Percentiles rank a stretch among this genome's conserved stretches.
Evolutionary conservation across 2,113 vertebrate genomes (phyloP).

Genomic region (Muscicapa adusta): DNA sequence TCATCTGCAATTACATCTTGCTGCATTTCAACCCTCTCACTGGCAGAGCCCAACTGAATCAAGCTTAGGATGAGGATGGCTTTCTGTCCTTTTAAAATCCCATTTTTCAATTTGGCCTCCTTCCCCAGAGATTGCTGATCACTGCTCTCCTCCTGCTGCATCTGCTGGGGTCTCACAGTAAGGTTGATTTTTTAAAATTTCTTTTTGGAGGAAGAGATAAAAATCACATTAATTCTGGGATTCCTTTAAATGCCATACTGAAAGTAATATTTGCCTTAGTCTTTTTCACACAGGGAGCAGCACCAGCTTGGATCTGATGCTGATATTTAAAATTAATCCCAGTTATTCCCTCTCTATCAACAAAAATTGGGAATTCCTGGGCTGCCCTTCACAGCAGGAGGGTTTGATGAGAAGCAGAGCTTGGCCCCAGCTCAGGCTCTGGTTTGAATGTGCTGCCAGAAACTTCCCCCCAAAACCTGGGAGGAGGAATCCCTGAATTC

Average conservation of each 20-base stretch:
- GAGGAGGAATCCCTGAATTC: not conserved
- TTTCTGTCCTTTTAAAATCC: not conserved
- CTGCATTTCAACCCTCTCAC: not conserved
- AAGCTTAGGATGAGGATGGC: not conserved
- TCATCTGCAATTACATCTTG: not conserved
- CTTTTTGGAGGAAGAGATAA: not conserved
- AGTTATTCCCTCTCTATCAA: not conserved
- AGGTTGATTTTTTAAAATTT: not conserved
- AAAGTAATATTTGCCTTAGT: not conserved
- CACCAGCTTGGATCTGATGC: not conserved
- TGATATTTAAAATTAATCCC: not conserved
- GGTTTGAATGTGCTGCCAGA: not conserved
- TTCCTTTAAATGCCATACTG: conserved; percentile 20
- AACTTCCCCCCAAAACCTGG: not conserved
- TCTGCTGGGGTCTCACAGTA: not conserved
- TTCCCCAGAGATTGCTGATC: not conserved
- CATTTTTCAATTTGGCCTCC: not conserved
- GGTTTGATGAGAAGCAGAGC: not conserved
- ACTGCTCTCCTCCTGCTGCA: not conserved
- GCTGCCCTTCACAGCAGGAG: not conserved
- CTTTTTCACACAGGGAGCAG: not conserved
- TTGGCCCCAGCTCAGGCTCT: not conserved
- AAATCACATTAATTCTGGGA: not conserved
- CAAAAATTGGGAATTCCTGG: not conserved
- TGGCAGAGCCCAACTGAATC: not conserved